Conservation (phyloP, 2,113 vertebrate species). For the Trematomus loennbergii region DNA sequence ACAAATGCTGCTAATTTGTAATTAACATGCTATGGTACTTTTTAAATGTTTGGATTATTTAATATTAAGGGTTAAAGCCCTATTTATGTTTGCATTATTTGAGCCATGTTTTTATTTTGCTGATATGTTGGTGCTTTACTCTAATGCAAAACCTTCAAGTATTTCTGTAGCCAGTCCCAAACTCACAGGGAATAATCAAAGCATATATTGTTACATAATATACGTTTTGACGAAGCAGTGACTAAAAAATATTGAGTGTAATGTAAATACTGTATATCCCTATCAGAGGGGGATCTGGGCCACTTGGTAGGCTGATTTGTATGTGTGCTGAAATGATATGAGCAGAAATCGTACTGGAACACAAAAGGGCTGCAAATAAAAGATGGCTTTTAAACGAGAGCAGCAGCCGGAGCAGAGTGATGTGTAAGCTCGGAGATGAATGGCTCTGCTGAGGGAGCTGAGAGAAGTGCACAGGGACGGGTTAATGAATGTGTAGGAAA, state of each 20-base stretch:
- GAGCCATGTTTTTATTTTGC: neutral
- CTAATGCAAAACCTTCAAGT: too few species aligned
- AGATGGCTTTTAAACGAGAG: slow-evolving; percentile 52
- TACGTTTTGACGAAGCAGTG: neutral
- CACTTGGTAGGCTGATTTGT: slow-evolving; percentile 31
- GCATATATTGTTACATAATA: neutral
- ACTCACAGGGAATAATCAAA: slow-evolving; percentile 19
- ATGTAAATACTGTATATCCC: neutral
- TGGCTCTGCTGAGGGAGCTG: slow-evolving; percentile 55
- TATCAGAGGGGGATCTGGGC: slow-evolving; percentile 12
- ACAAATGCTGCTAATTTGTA: too few species aligned
- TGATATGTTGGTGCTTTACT: too few species aligned
- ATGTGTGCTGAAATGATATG: slow-evolving; percentile 22
- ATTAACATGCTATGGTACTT: too few species aligned
- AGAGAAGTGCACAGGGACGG: slow-evolving; percentile 61
- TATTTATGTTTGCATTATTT: neutral
- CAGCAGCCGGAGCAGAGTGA: slow-evolving; percentile 26
- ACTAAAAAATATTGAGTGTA: slow-evolving; percentile 19
- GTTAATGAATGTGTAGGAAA: slow-evolving; percentile 82
- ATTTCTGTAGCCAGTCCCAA: too few species aligned
- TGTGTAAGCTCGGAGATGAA: slow-evolving; percentile 60
- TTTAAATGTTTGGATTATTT: too few species aligned
- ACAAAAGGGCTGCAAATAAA: slow-evolving; percentile 59
- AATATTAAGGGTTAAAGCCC: too few species aligned
- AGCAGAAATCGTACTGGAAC: slow-evolving; percentile 36